phyloP scores from a whole-genome alignment of 2,888 invertebrate species.

The Luffia ferchaultella region DNA sequence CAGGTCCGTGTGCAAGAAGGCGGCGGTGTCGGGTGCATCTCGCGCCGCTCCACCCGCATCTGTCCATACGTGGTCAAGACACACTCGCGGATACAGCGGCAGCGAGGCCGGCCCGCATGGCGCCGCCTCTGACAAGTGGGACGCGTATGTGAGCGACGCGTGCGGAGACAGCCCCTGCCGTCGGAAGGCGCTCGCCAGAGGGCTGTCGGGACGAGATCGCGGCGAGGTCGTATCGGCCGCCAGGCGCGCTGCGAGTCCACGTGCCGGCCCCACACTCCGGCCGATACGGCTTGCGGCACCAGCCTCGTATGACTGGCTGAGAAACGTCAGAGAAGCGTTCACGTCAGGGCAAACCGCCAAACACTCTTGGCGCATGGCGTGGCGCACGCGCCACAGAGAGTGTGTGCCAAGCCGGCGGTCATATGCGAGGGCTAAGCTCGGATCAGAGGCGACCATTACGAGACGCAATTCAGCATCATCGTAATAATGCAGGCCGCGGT shows the following conservation, averaged over 20 bases:
- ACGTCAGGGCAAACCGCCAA: slow-evolving; percentile 64
- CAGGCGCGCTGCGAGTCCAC: neutral
- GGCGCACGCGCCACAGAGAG: slow-evolving; percentile 82
- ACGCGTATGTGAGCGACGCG: slow-evolving; percentile 50
- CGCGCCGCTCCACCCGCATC: slow-evolving; percentile 64
- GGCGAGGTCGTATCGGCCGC: slow-evolving; percentile 27
- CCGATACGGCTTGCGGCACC: slow-evolving; percentile 42
- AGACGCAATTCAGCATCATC: slow-evolving; percentile 73
- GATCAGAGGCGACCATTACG: slow-evolving; percentile 78
- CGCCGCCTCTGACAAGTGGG: slow-evolving; percentile 48
- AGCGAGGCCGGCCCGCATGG: slow-evolving; percentile 63
- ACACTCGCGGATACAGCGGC: slow-evolving; percentile 84
- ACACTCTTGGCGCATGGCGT: slow-evolving; percentile 77
- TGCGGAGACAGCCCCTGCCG: slow-evolving; percentile 57
- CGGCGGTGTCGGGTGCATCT: slow-evolving; percentile 64
- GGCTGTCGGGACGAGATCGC: slow-evolving; percentile 46
- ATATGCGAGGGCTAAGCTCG: slow-evolving; percentile 84
- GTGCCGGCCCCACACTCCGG: slow-evolving; percentile 30
- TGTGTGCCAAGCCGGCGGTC: slow-evolving; percentile 81
- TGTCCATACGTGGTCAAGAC: slow-evolving; percentile 90
- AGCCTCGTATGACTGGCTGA: slow-evolving; percentile 49
- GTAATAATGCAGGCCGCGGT: slow-evolving; percentile 64
- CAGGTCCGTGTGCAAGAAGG: slow-evolving; percentile 86
- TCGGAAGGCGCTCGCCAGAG: slow-evolving; percentile 52
- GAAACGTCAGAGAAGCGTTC: slow-evolving; percentile 41